phyloP scores from a whole-genome alignment of 2,888 invertebrate species.

The Beris chalybata region DNA sequence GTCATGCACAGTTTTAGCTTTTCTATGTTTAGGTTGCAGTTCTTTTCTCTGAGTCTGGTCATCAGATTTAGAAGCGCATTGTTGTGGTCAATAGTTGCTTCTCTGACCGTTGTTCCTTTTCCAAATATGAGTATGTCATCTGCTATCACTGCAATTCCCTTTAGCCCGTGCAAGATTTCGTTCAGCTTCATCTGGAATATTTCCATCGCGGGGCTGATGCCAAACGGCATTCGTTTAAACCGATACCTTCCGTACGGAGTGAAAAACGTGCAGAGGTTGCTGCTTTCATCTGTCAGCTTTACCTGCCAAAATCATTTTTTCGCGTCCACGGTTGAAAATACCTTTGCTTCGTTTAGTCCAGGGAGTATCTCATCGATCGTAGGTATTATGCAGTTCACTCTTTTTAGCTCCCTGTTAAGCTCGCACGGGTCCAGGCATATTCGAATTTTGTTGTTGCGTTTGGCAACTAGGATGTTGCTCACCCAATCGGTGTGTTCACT shows the following conservation, averaged over 20 bases:
- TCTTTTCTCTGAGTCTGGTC: not conserved
- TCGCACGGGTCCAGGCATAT: not conserved
- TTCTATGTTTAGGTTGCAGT: not conserved
- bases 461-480: not conserved
- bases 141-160: not conserved
- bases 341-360: not conserved
- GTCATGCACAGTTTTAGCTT: not conserved
- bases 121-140: not conserved
- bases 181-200: slow-evolving; percentile 32
- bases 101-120: no score
- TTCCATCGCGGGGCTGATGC: slow-evolving; percentile 46
- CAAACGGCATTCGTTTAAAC: slow-evolving; percentile 48
- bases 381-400: not conserved
- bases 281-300: not conserved
- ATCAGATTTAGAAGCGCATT: not conserved
- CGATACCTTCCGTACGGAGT: slow-evolving; percentile 40
- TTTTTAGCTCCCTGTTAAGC: not conserved
- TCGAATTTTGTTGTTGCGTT: not conserved
- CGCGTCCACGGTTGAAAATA: slow-evolving; percentile 1
- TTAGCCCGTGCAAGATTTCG: not conserved
- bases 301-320: not conserved
- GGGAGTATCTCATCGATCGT: not conserved
- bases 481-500: not conserved
- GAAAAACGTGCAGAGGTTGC: slow-evolving; percentile 31
- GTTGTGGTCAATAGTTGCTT: not conserved